These are phyloP conservation scores for Nemoura dubitans DNA, from an alignment of 2,888 invertebrate genomes.

Conservation along the genomic window DNA sequence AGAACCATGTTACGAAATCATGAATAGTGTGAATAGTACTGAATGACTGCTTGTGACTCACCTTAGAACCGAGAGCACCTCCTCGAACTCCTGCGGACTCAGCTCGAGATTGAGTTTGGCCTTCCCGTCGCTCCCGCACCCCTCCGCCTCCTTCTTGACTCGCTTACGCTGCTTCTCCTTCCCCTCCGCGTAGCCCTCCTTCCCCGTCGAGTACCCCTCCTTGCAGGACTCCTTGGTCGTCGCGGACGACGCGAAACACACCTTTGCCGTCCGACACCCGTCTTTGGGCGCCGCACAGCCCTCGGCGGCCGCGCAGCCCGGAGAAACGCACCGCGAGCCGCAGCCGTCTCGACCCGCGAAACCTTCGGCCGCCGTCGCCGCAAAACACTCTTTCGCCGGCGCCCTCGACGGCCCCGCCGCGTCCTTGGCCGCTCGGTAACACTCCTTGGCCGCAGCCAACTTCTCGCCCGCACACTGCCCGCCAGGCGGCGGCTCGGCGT, in stretches of 20 bases:
- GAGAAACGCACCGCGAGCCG: not conserved
- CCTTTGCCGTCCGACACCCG: no score
- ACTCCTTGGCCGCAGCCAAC: not conserved
- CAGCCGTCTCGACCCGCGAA: not conserved
- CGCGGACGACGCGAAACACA: no score
- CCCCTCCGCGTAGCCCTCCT: not conserved
- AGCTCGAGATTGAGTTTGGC: constrained; percentile 59
- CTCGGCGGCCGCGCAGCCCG: not conserved
- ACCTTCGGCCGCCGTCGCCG: not conserved
- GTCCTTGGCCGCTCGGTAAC: not conserved
- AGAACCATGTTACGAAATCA: no score
- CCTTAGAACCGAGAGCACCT: constrained; percentile 60
- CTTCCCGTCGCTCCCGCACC: constrained; percentile 50
- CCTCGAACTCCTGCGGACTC: constrained; percentile 60
- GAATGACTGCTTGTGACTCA: no score
- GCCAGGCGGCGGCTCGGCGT: constrained; percentile 56
- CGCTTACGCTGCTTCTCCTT: constrained; percentile 57
- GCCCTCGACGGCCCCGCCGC: not conserved
- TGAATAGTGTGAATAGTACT: no score
- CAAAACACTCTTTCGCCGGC: not conserved
- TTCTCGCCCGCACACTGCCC: not conserved
- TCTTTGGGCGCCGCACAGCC: not conserved
- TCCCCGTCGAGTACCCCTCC: not conserved
- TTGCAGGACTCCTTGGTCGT: no score
- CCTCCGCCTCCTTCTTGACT: constrained; percentile 52